Evolutionary conservation across 2,888 invertebrate genomes (phyloP).

Genomic region (Plebejus argus): DNA sequence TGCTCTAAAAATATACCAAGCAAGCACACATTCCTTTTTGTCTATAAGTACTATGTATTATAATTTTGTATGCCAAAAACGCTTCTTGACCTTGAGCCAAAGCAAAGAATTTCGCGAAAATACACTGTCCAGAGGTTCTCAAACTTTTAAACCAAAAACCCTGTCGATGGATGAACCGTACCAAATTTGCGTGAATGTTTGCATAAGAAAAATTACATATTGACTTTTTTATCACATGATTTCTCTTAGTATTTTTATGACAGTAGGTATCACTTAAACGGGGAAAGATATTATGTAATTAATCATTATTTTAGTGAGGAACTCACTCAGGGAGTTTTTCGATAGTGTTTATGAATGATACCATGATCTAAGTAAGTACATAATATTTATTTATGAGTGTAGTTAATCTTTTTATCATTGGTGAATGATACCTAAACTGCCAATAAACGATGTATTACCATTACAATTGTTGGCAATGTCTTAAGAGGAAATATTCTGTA

Average conservation of each 20-base stretch:
- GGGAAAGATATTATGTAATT: too few species aligned
- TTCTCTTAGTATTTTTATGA: too few species aligned
- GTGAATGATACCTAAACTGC: neutral
- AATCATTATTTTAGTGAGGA: neutral
- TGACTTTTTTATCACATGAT: too few species aligned
- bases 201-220: too few species aligned
- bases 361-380: too few species aligned
- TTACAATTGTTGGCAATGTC: constrained; percentile 1
- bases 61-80: neutral
- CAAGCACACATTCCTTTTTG: neutral
- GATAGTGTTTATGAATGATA: neutral
- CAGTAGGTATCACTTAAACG: too few species aligned
- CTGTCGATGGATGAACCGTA: neutral
- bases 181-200: too few species aligned
- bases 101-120: neutral
- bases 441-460: neutral
- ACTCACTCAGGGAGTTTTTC: neutral
- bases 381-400: neutral
- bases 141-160: neutral
- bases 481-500: neutral
- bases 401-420: neutral
- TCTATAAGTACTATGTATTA: neutral
- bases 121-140: neutral
- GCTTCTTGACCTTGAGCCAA: neutral
- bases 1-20: constrained; percentile 30